These are phyloP conservation scores for Clarias pachynema DNA, from an alignment of 2,797 vertebrate genomes.

Conservation along the genomic window DNA sequence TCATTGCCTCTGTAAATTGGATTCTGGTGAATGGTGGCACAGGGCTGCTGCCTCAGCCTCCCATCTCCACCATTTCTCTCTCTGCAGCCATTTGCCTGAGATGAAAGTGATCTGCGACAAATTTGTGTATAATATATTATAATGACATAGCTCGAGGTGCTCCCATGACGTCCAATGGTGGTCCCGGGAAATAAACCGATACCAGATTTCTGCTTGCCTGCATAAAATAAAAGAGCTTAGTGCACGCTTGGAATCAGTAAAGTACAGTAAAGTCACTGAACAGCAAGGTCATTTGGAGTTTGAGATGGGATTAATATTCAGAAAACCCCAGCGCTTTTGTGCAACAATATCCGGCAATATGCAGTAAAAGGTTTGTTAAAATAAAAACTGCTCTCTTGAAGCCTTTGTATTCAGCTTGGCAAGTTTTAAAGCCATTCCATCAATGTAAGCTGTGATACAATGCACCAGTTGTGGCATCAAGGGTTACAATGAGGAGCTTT, in stretches of 20 bases:
- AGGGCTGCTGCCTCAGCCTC: conserved; percentile 44
- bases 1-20: conserved; percentile 67
- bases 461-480: neutral
- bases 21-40: conserved; percentile 60
- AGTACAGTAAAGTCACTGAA: conserved; percentile 40
- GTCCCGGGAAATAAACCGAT: conserved; percentile 46
- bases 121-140: conserved; percentile 63
- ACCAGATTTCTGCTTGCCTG: conserved; percentile 47
- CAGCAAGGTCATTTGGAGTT: conserved; percentile 48
- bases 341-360: neutral
- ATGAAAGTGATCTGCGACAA: conserved; percentile 59
- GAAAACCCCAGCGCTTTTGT: conserved; percentile 6
- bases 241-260: conserved; percentile 25
- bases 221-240: conserved; percentile 49
- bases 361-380: neutral
- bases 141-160: conserved; percentile 58
- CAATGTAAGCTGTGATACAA: neutral
- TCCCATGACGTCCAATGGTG: conserved; percentile 46
- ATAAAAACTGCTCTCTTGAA: neutral
- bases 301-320: conserved; percentile 11
- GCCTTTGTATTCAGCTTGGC: neutral
- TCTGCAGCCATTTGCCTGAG: conserved; percentile 53
- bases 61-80: conserved; percentile 41
- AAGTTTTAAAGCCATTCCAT: neutral
- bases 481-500: neutral